Evolutionary conservation across 2,888 invertebrate genomes (phyloP).

Genomic region (Machimus atricapillus): DNA sequence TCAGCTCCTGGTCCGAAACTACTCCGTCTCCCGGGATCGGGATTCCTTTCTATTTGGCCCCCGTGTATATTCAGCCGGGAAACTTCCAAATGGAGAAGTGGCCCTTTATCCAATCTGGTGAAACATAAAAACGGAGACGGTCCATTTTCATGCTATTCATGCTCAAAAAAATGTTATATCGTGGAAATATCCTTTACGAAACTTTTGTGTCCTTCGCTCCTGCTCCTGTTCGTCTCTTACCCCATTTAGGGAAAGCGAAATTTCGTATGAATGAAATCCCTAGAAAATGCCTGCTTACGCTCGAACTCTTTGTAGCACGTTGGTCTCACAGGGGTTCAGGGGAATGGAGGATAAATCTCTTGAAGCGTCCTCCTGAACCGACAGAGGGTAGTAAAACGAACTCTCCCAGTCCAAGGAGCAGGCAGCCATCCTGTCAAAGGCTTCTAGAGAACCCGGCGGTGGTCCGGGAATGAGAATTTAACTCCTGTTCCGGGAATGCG

Average conservation of each 20-base stretch:
- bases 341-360: neutral
- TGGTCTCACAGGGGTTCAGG: neutral
- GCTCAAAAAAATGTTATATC: neutral
- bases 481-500: neutral
- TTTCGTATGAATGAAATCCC: conserved; percentile 32
- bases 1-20: neutral
- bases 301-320: neutral
- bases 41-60: neutral
- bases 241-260: conserved; percentile 32
- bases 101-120: neutral
- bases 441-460: too few relatives aligned
- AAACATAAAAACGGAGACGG: neutral
- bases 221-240: neutral
- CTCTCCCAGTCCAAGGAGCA: neutral
- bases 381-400: neutral
- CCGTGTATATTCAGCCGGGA: neutral
- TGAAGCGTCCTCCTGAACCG: neutral
- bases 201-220: neutral
- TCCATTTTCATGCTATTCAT: neutral
- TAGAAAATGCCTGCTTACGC: neutral
- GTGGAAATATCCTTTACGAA: neutral
- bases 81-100: conserved; percentile 1
- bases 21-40: neutral
- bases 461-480: neutral
- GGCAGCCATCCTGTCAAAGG: neutral